phyloP scores from a whole-genome alignment of 2,888 invertebrate species.

The Digitonthophagus gazella region DNA sequence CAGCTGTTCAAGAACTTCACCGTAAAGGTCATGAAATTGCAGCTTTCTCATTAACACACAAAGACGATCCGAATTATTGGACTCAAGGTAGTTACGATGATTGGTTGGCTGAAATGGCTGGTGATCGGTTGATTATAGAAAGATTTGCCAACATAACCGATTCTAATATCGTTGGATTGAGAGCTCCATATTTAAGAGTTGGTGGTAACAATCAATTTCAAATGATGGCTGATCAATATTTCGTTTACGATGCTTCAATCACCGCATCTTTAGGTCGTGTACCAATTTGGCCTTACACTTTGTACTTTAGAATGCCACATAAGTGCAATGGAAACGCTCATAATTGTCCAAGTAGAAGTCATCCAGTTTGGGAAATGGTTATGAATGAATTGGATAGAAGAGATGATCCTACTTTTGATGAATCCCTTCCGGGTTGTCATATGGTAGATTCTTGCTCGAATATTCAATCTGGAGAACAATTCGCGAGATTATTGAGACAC shows the following conservation, averaged over 20 bases:
- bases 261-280: slow-evolving; percentile 85
- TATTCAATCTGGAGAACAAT: slow-evolving; percentile 87
- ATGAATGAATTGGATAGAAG: slow-evolving; percentile 93
- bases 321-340: slow-evolving; percentile 93
- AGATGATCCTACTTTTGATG: slow-evolving; percentile 91
- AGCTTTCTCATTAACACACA: slow-evolving; percentile 89
- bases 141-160: slow-evolving; percentile 90
- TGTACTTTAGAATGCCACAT: slow-evolving; percentile 95
- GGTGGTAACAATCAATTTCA: slow-evolving; percentile 95
- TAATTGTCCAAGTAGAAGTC: slow-evolving; percentile 86
- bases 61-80: slow-evolving; percentile 91
- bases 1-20: slow-evolving; percentile 85
- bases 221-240: slow-evolving; percentile 96
- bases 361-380: slow-evolving; percentile 95
- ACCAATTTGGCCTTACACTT: slow-evolving; percentile 95
- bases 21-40: slow-evolving; percentile 88
- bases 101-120: slow-evolving; percentile 95
- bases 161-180: slow-evolving; percentile 83
- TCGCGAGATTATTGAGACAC: slow-evolving; percentile 83
- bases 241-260: slow-evolving; percentile 92
- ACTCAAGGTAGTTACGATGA: slow-evolving; percentile 81
- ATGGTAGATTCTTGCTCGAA: slow-evolving; percentile 94
- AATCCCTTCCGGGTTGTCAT: slow-evolving; percentile 90
- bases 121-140: slow-evolving; percentile 81
- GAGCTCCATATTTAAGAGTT: slow-evolving; percentile 85